Evolutionary conservation across 1,140 invertebrate species (phyloP).

Genomic region (Drosophila oshimai): DNA sequence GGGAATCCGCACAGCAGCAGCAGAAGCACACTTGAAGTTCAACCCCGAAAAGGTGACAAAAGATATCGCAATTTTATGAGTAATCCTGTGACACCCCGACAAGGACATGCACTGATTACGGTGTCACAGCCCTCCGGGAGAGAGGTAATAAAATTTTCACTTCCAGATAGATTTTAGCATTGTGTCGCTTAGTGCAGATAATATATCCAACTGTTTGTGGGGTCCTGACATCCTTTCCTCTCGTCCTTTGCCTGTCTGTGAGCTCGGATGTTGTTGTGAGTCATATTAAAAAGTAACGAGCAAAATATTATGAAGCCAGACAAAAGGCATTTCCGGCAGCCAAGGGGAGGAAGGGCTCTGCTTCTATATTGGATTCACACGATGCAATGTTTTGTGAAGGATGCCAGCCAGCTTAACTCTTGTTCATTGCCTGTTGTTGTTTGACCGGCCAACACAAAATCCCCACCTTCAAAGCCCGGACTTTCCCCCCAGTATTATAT

Average conservation of each 20-base stretch:
- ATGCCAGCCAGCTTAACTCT: constrained; percentile 41
- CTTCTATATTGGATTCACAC: constrained; percentile 74
- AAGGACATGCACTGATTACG: constrained; percentile 71
- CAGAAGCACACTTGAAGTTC: constrained; percentile 29
- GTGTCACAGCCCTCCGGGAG: constrained; percentile 14
- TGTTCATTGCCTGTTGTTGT: constrained; percentile 56
- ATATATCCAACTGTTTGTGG: constrained; percentile 27
- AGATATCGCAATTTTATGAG: constrained; percentile 81
- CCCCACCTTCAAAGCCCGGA: background rate
- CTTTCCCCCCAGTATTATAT: constrained; percentile 66
- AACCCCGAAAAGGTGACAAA: constrained; percentile 75
- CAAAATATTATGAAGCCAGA: constrained; percentile 79
- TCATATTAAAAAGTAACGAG: constrained; percentile 81
- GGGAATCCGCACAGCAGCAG: background rate
- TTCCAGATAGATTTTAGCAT: constrained; percentile 76
- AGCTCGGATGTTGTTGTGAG: constrained; percentile 71
- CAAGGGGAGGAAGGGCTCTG: constrained; percentile 4
- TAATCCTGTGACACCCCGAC: constrained; percentile 74
- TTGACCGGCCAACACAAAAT: constrained; percentile 22
- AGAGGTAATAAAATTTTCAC: constrained; percentile 75
- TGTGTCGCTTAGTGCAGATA: constrained; percentile 66
- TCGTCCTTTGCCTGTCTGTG: constrained; percentile 24
- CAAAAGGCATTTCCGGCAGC: constrained; percentile 73
- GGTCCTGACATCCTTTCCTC: background rate
- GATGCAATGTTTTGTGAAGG: constrained; percentile 52